Evolutionary conservation across 2,888 invertebrate species (phyloP).

Genomic region (Ecliptopera silaceata): DNA sequence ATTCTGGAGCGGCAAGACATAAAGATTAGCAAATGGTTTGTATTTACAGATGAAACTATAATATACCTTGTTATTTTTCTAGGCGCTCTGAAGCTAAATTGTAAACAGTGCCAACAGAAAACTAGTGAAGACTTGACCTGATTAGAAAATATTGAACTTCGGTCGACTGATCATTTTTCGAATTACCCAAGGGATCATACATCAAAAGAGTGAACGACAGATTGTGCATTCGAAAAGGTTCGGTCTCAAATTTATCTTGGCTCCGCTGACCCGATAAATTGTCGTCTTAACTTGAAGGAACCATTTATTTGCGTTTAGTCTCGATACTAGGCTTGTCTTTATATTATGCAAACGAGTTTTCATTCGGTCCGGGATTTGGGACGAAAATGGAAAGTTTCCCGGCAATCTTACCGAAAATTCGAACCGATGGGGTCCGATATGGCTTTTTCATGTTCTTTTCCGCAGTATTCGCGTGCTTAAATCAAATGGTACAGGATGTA

Average conservation of each 20-base stretch:
- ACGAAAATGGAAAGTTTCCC: slow-evolving; percentile 48
- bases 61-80: too few species aligned
- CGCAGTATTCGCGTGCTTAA: slow-evolving; percentile 39
- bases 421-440: slow-evolving; percentile 53
- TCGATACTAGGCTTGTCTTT: slow-evolving; percentile 64
- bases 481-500: slow-evolving; percentile 32
- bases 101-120: background rate
- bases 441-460: slow-evolving; percentile 47
- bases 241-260: slow-evolving; percentile 65
- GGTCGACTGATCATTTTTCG: slow-evolving; percentile 35
- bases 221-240: slow-evolving; percentile 62
- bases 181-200: slow-evolving; percentile 43
- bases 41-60: too few species aligned
- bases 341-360: slow-evolving; percentile 73
- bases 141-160: slow-evolving; percentile 9
- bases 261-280: slow-evolving; percentile 72
- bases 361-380: slow-evolving; percentile 54
- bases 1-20: slow-evolving; percentile 1
- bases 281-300: slow-evolving; percentile 70
- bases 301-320: slow-evolving; percentile 75
- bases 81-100: too few species aligned
- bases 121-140: background rate
- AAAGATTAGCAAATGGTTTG: background rate
- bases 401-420: slow-evolving; percentile 50
- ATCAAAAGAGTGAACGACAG: slow-evolving; percentile 55